phyloP scores from a whole-genome alignment of 2,888 invertebrate species.

The Epirrhoe tristata region DNA sequence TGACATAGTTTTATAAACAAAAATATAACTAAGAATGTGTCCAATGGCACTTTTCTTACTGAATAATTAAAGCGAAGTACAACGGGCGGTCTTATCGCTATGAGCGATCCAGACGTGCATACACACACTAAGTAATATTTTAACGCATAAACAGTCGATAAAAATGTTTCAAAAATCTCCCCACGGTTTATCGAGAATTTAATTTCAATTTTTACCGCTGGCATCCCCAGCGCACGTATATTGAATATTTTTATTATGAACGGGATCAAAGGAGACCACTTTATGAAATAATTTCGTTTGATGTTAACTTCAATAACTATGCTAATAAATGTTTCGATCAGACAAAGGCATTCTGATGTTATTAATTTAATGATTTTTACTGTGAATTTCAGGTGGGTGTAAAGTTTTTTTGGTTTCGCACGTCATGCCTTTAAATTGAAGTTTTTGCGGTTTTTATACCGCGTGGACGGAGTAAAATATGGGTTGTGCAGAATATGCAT shows the following conservation, averaged over 20 bases:
- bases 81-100: no score
- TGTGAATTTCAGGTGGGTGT: constrained; percentile 1
- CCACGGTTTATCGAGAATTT: constrained; percentile 6
- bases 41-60: no score
- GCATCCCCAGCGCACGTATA: constrained; percentile 53
- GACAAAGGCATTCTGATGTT: constrained; percentile 13
- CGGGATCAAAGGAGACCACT: constrained; percentile 66
- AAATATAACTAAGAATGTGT: no score
- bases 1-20: no score
- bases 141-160: background rate
- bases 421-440: no score
- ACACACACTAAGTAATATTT: no score
- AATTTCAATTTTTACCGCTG: constrained; percentile 22
- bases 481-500: no score
- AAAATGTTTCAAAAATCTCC: background rate
- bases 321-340: constrained; percentile 52
- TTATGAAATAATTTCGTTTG: constrained; percentile 71
- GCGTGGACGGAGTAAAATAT: no score
- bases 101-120: no score
- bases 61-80: no score
- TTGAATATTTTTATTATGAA: constrained; percentile 70
- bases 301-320: constrained; percentile 68
- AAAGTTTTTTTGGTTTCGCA: no score
- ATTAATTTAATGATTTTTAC: constrained; percentile 25
- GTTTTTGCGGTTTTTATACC: no score